These are phyloP conservation scores for Arrhopalites spinosus DNA, from an alignment of 2,888 invertebrate species.

Conservation along the genomic window DNA sequence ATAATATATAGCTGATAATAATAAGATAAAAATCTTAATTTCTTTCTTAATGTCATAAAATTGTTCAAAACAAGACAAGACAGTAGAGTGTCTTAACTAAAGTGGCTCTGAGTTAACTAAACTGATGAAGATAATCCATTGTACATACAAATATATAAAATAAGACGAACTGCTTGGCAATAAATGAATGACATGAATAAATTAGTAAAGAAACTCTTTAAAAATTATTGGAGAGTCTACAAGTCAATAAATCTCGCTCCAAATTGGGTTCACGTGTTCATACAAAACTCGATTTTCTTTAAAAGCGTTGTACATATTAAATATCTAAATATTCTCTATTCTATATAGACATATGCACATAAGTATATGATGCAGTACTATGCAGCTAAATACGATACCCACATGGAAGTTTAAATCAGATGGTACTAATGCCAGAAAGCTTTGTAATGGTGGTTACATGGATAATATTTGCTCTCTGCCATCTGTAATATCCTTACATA, in stretches of 20 bases:
- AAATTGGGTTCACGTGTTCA: conserved; percentile 33
- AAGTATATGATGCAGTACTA: background rate
- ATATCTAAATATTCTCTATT: too few species aligned
- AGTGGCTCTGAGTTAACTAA: too few species aligned
- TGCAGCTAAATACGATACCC: background rate
- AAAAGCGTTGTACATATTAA: background rate
- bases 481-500: background rate
- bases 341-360: background rate
- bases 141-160: too few species aligned
- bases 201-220: too few species aligned
- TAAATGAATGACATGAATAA: too few species aligned
- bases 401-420: background rate
- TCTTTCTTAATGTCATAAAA: too few species aligned
- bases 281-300: conserved; percentile 23
- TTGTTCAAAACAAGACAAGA: too few species aligned
- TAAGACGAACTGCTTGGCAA: too few species aligned
- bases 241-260: conserved; percentile 21
- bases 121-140: too few species aligned
- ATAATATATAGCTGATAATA: too few species aligned
- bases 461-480: background rate
- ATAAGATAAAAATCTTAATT: too few species aligned
- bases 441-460: background rate
- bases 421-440: background rate
- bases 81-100: too few species aligned
- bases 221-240: background rate